Base-by-base conservation (phyloP, 2,888 invertebrate genomes). In the Phlogophora meticulosa region DNA sequence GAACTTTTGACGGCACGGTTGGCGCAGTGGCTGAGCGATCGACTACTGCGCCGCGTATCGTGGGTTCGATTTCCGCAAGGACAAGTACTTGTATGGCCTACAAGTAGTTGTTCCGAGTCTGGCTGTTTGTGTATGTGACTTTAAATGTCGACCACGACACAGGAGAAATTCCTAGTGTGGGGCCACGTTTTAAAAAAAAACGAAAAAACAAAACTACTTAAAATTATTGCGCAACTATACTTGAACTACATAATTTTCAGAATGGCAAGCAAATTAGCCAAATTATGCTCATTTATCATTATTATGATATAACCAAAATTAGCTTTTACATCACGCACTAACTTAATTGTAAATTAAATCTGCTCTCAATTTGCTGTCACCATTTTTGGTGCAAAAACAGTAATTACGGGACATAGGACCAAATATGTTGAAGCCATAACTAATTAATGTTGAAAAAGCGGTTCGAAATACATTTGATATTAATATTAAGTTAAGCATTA, bases 361-460 rank as follows among this genome's bases (percentile, higher is more conserved):
- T 52, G 45, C 40, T 52, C 71, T 42, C n/a, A 55, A 71, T 72
- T 76, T 40, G 10, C 4, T 28, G 48, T 36, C 32, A 38, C 61
- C 77, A 51, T 55, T 15, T 72, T 70, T 55, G 72, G 72, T 34
- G 28, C 10, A 51, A 55, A 76, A 24, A 53, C 57, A 11, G 28
- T 59, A 20, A 55, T 59, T 55, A 34, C 4, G 43, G 40, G 43
- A 38, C 24, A 17, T 22, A 76, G 38, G 24, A 36, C 69, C 69
- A 68, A 71, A 76, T 76, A 70, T 17, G 70, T 38, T 20, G 10
- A 42, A 28, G 24, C 22, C 46, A 7, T 70, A 58, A 48, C 22
- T 76, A 20, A 53, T 4, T 20, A 43, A 69, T 53, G 42, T 46
- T 42, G 45, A 67, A 63, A 69, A 75, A 32, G 45, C 0, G 15